Base-by-base conservation (phyloP, 1,140 invertebrate genomes). In the Drosophila watanabei region DNA sequence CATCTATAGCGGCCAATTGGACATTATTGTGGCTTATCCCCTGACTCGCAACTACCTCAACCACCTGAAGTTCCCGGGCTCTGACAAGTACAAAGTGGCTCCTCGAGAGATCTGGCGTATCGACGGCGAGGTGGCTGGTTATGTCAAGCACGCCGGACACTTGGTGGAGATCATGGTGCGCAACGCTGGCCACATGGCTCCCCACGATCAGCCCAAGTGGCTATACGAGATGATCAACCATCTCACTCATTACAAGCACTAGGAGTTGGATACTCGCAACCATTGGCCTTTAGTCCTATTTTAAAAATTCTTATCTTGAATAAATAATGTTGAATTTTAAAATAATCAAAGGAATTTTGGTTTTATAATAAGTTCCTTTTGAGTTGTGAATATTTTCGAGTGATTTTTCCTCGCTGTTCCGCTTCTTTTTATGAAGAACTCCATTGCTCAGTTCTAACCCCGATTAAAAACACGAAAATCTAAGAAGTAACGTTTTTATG, bases 181-280 rank as follows among this genome's bases (percentile, higher is more conserved):
- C 58, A 95, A 97, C 94, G 97, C 97, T 32, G 97, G 97, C 0
- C 97, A 98, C 76, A 97, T 98, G 95, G 95, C 97, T 18, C 97
- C 97, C 0, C 93, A 94, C 28, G 97, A 98, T 94, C 97, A 98
- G 89, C 97, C 97, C 0, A 95, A 95, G 63, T 96, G 96, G 95
- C 95, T 96, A 2, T 94, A 96, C 24, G 96, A 97, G 92, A 94
- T 98, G 81, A 97, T 98, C 59, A 95, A 95, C 30, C 94, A 96
- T 84, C 97, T 98, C 66, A 96, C 97, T 33, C 94, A 94, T 69
- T 95, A 95, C 62, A 96, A 96, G 30, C 75, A 71, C 48, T 90
- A 80, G 60, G 64, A 59, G n/a, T 2, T 48, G 20, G 32, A 32
- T 33, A 43, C 37, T 54, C 32, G 20, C n/a, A 30, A 56, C 20